phyloP scores from a whole-genome alignment of 1,140 invertebrate genomes.

The Physella acuta region DNA sequence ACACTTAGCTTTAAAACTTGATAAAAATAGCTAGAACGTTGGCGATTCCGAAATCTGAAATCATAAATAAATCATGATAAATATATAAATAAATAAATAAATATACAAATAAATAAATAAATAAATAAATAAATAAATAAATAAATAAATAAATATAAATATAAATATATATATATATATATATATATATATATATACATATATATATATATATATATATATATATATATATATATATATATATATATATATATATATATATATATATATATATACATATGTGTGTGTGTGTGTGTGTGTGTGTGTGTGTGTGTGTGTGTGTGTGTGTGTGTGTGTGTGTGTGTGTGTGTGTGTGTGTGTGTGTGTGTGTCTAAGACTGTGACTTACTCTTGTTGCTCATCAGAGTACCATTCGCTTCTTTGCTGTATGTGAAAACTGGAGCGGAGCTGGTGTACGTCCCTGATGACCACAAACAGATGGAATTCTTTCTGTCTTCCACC shows the following conservation, averaged over 20 bases:
- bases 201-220: not conserved
- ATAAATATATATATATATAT: not conserved
- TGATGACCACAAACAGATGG: not conserved
- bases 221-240: not conserved
- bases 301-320: not conserved
- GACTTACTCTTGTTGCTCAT: not conserved
- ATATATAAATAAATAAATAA: no score
- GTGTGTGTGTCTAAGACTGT: no score
- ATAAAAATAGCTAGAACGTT: no score
- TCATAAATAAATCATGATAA: no score
- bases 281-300: conserved; percentile 16
- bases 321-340: no score
- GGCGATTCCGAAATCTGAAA: no score
- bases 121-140: no score
- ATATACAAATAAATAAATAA: no score
- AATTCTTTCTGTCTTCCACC: not conserved
- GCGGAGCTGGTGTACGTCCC: not conserved
- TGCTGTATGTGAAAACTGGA: not conserved
- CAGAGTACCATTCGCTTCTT: not conserved
- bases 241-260: not conserved
- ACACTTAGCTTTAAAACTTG: no score
- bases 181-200: not conserved
- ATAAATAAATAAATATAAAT: no score
- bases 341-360: conserved; percentile 13
- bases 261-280: no score